Evolutionary conservation across 2,888 invertebrate genomes (phyloP).

Genomic region (Drosophila seclusa): DNA sequence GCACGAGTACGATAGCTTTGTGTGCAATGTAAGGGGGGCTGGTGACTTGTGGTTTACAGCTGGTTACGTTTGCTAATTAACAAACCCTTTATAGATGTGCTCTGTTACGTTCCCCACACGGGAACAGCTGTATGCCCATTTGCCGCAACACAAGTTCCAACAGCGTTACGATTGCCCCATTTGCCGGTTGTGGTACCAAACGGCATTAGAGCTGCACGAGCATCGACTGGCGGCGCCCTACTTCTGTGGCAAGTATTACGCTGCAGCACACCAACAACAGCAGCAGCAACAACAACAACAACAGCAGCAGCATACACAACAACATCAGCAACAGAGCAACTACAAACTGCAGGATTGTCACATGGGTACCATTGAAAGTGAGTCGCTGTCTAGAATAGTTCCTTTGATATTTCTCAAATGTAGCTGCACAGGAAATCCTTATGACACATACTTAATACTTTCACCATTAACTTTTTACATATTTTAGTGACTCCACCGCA

Average conservation of each 20-base stretch:
- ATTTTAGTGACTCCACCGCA: slow-evolving; percentile 59
- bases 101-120: slow-evolving; percentile 71
- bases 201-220: slow-evolving; percentile 78
- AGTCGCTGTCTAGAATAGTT: slow-evolving; percentile 16
- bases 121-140: slow-evolving; percentile 74
- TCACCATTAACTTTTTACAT: neutral
- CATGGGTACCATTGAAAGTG: slow-evolving; percentile 77
- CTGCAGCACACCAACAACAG: slow-evolving; percentile 29
- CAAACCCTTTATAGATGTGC: slow-evolving; percentile 66
- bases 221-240: slow-evolving; percentile 81
- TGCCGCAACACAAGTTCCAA: slow-evolving; percentile 80
- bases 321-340: slow-evolving; percentile 46
- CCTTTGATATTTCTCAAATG: neutral
- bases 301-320: slow-evolving; percentile 28
- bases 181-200: slow-evolving; percentile 81
- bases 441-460: neutral
- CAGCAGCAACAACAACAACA: slow-evolving; percentile 28
- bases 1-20: slow-evolving; percentile 79
- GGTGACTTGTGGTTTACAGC: neutral
- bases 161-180: slow-evolving; percentile 81
- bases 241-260: slow-evolving; percentile 81
- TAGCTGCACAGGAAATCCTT: neutral
- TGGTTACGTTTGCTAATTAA: neutral
- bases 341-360: slow-evolving; percentile 78
- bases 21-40: slow-evolving; percentile 78